Evolutionary conservation across 2,113 vertebrate species (phyloP).

Genomic region (Indri indri): DNA sequence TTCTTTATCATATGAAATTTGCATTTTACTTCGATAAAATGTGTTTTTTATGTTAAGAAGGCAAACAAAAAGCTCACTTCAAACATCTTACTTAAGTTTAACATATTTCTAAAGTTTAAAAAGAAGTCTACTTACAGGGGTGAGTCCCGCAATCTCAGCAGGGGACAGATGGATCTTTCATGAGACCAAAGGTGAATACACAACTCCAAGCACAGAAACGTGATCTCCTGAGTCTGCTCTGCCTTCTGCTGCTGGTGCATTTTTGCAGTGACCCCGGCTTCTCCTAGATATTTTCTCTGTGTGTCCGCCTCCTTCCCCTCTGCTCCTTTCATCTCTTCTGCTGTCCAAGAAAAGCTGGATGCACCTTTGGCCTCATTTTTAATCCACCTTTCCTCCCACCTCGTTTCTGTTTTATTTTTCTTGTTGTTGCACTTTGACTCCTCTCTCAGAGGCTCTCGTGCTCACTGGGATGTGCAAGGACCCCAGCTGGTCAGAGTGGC

Average conservation of each 20-base stretch:
- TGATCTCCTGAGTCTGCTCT: not conserved
- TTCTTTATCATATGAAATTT: conserved; percentile 37
- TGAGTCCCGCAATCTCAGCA: not conserved
- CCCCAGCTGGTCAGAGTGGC: not conserved
- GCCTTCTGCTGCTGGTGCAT: too few relatives aligned
- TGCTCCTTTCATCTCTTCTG: not conserved
- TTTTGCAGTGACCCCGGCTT: rapidly evolving
- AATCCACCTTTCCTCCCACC: not conserved
- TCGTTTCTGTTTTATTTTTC: not conserved
- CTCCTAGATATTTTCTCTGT: too few relatives aligned
- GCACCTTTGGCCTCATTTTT: not conserved
- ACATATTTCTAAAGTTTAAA: conserved; percentile 4
- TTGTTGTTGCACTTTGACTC: not conserved
- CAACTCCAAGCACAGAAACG: not conserved
- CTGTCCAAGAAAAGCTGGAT: not conserved
- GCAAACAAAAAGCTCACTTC: not conserved
- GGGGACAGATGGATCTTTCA: too few relatives aligned
- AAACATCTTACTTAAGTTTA: conserved; percentile 3
- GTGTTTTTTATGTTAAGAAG: not conserved
- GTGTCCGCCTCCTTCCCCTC: not conserved
- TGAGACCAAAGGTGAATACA: too few relatives aligned
- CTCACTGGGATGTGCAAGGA: not conserved
- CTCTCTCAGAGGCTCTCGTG: not conserved
- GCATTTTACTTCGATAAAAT: conserved; percentile 48
- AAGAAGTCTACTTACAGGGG: not conserved